Base-by-base conservation (phyloP, 2,888 invertebrate genomes). In the Clivina fossor region DNA sequence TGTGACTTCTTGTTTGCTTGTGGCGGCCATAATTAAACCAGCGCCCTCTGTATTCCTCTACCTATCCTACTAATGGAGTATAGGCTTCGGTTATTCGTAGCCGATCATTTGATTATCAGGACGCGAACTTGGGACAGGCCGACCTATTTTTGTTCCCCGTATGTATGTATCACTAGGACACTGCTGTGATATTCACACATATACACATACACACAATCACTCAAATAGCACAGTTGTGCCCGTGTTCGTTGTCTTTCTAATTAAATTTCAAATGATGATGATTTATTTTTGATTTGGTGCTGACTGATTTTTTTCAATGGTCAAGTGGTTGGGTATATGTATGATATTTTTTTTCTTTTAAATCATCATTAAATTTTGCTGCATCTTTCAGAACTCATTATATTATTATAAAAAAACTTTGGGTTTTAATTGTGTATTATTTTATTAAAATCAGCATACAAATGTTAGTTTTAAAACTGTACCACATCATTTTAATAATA, bases 101-200 rank as follows among this genome's bases (percentile, higher is more conserved):
- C 28, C 16, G 44, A 44, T 44, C 44, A 44, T 44, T 44, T 44
- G 44, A 44, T 44, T 44, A 44, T 30, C 22, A n/a, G 13, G 37
- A 15, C 13, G 38, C 37, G 13, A 24, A 37, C 37, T 18, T 8
- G 9, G 11, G 20, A 2, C 18, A 7, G 26, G 26, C 16, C 38
- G 38, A 38, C 38, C 38, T 38, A 38, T 38, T 38, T 38, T 38
- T 38, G 20, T 38, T 38, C 38, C n/a, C 11, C 20, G 38, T n/a
- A n/a, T n/a, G n/a, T n/a, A n/a, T n/a, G n/a, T n/a, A n/a, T n/a
- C n/a, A n/a, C n/a, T n/a, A n/a, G n/a, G n/a, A n/a, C n/a, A n/a
- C n/a, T n/a, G n/a, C n/a, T n/a, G n/a, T n/a, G n/a, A n/a, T n/a
- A n/a, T n/a, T n/a, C n/a, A n/a, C n/a, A n/a, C n/a, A n/a, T n/a